Conservation (phyloP, 2,888 invertebrate species). For the Mimachlamys varia region DNA sequence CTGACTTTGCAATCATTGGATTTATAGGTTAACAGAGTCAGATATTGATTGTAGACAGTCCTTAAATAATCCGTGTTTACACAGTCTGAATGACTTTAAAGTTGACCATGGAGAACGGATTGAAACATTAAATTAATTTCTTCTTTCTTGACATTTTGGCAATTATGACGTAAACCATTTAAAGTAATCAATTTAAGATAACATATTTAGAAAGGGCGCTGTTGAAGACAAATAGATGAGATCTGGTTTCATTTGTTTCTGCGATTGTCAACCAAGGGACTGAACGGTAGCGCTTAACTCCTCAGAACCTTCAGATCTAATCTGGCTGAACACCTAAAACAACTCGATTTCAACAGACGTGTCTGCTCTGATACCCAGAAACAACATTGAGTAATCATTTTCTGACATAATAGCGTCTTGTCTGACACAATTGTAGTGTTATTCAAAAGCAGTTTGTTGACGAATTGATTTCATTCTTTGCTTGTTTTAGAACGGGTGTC, state of each 20-base stretch:
- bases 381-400: background rate
- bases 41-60: background rate
- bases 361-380: background rate
- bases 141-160: background rate
- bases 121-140: background rate
- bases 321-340: background rate
- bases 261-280: background rate
- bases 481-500: background rate
- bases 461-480: background rate
- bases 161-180: conserved; percentile 10
- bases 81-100: background rate
- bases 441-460: background rate
- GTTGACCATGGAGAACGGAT: background rate
- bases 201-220: background rate
- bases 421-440: background rate
- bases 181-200: background rate
- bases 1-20: background rate
- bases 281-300: background rate
- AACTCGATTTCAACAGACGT: background rate
- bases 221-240: background rate
- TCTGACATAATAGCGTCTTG: background rate
- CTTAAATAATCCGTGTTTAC: background rate
- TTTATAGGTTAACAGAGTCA: background rate
- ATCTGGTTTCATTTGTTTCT: background rate
- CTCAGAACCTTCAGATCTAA: background rate